Base-by-base conservation (phyloP, 2,888 invertebrate species). In the Celastrina argiolus region DNA sequence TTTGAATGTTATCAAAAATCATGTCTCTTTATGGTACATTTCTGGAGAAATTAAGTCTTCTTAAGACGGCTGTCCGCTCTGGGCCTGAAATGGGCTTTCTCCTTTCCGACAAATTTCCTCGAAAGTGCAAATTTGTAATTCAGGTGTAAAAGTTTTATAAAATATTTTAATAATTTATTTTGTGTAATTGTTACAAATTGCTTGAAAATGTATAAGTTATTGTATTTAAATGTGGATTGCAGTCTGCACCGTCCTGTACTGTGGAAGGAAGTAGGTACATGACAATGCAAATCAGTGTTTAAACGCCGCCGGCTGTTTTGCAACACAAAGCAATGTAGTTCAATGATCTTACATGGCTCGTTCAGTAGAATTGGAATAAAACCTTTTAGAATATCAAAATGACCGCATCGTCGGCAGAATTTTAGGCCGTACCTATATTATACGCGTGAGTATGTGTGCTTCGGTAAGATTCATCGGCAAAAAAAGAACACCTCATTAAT, bases 291-390 rank as follows among this genome's bases (percentile, higher is more conserved):
- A 61, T 36, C 22, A 67, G n/a, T 68, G 66, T 59, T 72, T 73
- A 77, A 72, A 78, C 75, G 74, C 75, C 79, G 79, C 79, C 74
- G 66, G 68, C 70, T 75, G 81, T 88, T 89, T 89, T 78, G 89
- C 89, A 88, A 88, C 73, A 69, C 68, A 71, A 74, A 81, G 88
- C 89, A 88, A 89, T 89, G 70, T 70, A 74, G 88, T 84, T 87
- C 86, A 87, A 79, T 71, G 86, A 71, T 76, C 84, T 79, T 28
- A 51, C 45, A 64, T 16, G 31, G 18, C 18, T 16, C 18, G 42
- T 26, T 31, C 28, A n/a, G 18, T 34, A 63, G 31, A 31, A 31
- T 31, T 31, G n/a, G n/a, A n/a, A n/a, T n/a, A n/a, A n/a, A n/a
- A n/a, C n/a, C n/a, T n/a, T n/a, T n/a, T n/a, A n/a, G n/a, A n/a